Percentiles rank a stretch among this genome's conserved stretches.
Evolutionary conservation across 2,797 vertebrate genomes (phyloP).

Genomic region (Microctenopoma steveboyesi): DNA sequence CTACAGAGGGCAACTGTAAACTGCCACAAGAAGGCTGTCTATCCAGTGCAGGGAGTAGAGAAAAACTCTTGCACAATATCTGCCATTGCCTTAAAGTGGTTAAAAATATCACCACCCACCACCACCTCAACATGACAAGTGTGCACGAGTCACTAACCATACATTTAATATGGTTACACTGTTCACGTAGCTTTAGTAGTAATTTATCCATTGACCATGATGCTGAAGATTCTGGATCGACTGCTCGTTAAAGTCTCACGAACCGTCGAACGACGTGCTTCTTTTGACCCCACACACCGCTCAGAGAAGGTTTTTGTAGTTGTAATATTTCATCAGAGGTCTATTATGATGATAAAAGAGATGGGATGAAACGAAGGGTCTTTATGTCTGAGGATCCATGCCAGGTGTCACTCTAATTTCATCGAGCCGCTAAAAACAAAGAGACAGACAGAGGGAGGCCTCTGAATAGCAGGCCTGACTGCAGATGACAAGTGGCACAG

Average conservation of each 20-base stretch:
- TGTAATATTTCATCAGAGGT: slow-evolving; percentile 67
- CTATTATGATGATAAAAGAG: slow-evolving; percentile 68
- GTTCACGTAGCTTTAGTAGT: slow-evolving; percentile 41
- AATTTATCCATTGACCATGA: slow-evolving; percentile 43
- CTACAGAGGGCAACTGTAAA: slow-evolving; percentile 64
- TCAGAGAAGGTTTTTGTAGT: slow-evolving; percentile 44
- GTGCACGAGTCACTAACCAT: slow-evolving; percentile 43
- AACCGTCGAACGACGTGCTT: slow-evolving; percentile 48
- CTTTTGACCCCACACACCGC: slow-evolving; percentile 28
- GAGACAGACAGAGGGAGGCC: slow-evolving; percentile 59
- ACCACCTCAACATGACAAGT: slow-evolving; percentile 32
- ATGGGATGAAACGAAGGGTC: slow-evolving; percentile 61
- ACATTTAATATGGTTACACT: slow-evolving; percentile 53
- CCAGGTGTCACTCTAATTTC: slow-evolving; percentile 76
- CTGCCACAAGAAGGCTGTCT: slow-evolving; percentile 40
- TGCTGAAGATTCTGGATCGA: slow-evolving; percentile 9
- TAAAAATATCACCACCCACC: slow-evolving; percentile 60
- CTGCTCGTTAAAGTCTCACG: slow-evolving; percentile 44
- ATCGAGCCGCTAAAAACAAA: slow-evolving; percentile 75
- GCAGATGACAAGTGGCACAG: slow-evolving; percentile 65
- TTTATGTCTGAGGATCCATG: slow-evolving; percentile 59
- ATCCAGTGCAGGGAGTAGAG: slow-evolving; percentile 39
- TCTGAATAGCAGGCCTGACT: slow-evolving; percentile 65
- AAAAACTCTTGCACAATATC: slow-evolving; percentile 35
- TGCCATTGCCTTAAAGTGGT: slow-evolving; percentile 34